Evolutionary conservation across 2,113 vertebrate genomes (phyloP), one percentile per base, ranked within the genome.

Genomic region (Chrysochloris asiatica): DNA sequence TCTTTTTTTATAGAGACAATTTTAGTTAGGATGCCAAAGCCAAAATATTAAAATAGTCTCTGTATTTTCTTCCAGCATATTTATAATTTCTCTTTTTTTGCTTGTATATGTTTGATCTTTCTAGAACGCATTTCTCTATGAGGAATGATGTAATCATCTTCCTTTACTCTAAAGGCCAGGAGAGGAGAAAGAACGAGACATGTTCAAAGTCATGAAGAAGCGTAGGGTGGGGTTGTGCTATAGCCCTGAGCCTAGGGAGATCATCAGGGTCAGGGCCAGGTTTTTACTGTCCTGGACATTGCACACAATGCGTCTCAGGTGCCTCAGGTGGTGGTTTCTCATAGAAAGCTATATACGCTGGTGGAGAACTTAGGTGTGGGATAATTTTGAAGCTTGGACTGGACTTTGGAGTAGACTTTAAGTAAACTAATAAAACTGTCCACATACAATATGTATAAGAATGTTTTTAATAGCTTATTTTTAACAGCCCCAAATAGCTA

Each of bases 21-120:
- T 61, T 26, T 26, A 26, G 28, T 30, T 61, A 30, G 38, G 52
- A 24, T 80, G 78, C n/a, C 13, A 65, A 79, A 28, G 10, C 19
- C 30, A 81, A 10, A 65, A 33, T 61, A 50, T 72, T 48, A 72
- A 88, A 41, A 61, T 63, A 47, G 43, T 77, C 45, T 84, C 9
- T n/a, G 85, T 33, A 38, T 88, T 94, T 96, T 91, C 59, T 77
- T 84, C 10, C 67, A 83, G 30, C 28, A 71, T 41, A 52, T 90
- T 83, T 56, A 54, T 54, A 16, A 17, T 88, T 30, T 43, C 82
- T 36, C 56, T 73, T n/a, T 38, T 59, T 63, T 79, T 71, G 43
- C 19, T 52, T 69, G 79, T 30, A 50, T 43, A 5, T 43, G 43
- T 94, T 79, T 45, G 73, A 52, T 79, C 38, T 78, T 94, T 88